Base-by-base conservation (phyloP, 2,797 vertebrate species). In the Threskiornis aethiopicus region DNA sequence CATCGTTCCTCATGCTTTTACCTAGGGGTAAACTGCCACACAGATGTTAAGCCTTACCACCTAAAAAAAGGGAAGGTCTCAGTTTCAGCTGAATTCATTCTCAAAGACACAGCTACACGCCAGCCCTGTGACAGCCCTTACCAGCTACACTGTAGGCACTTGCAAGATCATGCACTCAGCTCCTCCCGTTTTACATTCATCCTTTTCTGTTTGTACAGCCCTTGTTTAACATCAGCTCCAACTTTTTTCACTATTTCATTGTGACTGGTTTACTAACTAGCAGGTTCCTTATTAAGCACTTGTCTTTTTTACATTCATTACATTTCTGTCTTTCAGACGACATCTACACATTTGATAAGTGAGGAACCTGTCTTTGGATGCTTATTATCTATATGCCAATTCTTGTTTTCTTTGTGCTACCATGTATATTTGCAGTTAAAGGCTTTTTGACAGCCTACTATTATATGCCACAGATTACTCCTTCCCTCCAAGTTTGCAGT, bases 401-500 rank as follows among this genome's bases (percentile, higher is more conserved):
- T 87, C 58, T 70, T 52, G 35, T 15, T 44, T 75, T 84, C 76
- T 67, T 89, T 7, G 4, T 67, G 59, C 78, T 72, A 73, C 52
- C 70, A 67, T 51, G 61, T 79, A 64, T 67, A 84, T 94, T 77
- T 86, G 84, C 64, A 90, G 47, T 82, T 87, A 87, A 90, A 91
- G 91, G 67, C 41, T 93, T 82, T 92, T 67, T 71, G 65, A 90
- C 89, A 93, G 44, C 64, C 91, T 84, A 62, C 70, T 89, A 95
- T 96, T 91, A 93, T 35, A 76, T 39, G 37, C 86, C 79, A 91
- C 81, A 89, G 90, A 97, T 94, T 93, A 97, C 75, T 84, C 81
- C 65, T 85, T 94, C 80, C 80, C 73, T 95, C 75, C 9, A 84
- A 88, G 88, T 93, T 44, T 95, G 81, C 91, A 87, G 85, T 79